Conservation (phyloP, 2,797 vertebrate genomes). For the Platyrinchus mystaceus region DNA sequence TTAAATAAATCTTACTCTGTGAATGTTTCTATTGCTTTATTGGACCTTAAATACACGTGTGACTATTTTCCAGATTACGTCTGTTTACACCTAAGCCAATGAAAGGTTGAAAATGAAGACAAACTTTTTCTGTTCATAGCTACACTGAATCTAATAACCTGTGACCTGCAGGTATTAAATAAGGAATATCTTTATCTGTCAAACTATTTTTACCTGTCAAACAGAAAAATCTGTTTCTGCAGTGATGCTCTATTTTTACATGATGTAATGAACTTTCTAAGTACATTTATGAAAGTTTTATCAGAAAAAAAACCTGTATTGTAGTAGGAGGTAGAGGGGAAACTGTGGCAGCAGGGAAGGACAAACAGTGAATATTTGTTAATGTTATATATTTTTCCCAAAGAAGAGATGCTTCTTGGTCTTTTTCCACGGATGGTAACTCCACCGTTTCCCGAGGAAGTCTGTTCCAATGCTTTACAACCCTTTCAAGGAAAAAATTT, state of each 20-base stretch:
- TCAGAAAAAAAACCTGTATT: rapidly evolving
- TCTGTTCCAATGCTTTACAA: background rate
- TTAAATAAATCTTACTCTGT: background rate
- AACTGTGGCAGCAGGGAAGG: background rate
- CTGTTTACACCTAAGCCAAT: background rate
- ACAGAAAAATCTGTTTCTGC: background rate
- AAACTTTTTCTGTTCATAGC: background rate
- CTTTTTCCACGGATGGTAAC: too few relatives aligned
- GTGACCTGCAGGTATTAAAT: background rate
- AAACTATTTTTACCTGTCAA: background rate
- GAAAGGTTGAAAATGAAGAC: background rate
- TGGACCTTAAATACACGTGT: background rate
- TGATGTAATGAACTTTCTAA: background rate
- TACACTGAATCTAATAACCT: background rate
- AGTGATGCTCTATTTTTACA: background rate
- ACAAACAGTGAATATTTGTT: background rate
- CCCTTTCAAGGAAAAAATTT: background rate
- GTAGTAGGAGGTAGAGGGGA: rapidly evolving
- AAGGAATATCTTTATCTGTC: background rate
- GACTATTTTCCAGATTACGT: background rate
- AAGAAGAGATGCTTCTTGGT: background rate
- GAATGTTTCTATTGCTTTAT: background rate
- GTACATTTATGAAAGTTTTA: rapidly evolving
- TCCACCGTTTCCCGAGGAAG: background rate
- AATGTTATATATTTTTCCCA: background rate